Conservation (phyloP, 2,113 vertebrate genomes). For the Tauraco erythrolophus region DNA sequence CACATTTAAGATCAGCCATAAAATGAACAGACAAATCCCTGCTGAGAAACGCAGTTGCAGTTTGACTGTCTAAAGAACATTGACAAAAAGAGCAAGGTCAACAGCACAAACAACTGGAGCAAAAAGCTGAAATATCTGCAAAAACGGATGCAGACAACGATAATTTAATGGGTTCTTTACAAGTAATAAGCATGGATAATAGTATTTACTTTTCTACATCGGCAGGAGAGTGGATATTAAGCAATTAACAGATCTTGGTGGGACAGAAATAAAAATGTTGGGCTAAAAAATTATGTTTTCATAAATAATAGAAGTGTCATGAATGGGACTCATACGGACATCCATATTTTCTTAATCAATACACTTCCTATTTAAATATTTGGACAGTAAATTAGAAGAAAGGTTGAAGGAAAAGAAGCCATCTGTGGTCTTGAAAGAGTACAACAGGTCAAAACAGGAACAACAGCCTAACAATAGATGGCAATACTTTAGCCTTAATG, state of each 20-base stretch:
- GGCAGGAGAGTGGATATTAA: neutral
- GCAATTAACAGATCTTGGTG: neutral
- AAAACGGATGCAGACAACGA: neutral
- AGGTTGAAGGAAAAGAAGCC: slow-evolving; percentile 25
- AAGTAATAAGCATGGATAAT: neutral
- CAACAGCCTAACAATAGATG: slow-evolving; percentile 57
- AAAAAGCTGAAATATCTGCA: neutral
- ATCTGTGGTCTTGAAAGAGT: slow-evolving; percentile 9
- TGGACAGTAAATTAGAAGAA: neutral
- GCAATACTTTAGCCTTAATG: slow-evolving; percentile 11
- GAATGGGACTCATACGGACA: neutral
- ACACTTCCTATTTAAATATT: neutral
- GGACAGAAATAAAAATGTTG: neutral
- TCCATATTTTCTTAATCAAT: neutral
- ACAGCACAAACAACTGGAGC: neutral
- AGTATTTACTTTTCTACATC: neutral
- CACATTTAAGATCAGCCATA: slow-evolving; percentile 59
- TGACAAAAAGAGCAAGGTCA: slow-evolving; percentile 18
- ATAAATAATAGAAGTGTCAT: neutral
- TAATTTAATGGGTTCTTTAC: neutral
- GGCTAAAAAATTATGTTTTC: neutral
- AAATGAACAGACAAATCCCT: slow-evolving; percentile 63
- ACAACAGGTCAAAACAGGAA: slow-evolving; percentile 26
- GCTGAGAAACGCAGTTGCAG: slow-evolving; percentile 36
- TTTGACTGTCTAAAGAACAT: slow-evolving; percentile 38